phyloP scores from a whole-genome alignment of 1,140 invertebrate genomes.

The Mycetomoellerius zeteki region DNA sequence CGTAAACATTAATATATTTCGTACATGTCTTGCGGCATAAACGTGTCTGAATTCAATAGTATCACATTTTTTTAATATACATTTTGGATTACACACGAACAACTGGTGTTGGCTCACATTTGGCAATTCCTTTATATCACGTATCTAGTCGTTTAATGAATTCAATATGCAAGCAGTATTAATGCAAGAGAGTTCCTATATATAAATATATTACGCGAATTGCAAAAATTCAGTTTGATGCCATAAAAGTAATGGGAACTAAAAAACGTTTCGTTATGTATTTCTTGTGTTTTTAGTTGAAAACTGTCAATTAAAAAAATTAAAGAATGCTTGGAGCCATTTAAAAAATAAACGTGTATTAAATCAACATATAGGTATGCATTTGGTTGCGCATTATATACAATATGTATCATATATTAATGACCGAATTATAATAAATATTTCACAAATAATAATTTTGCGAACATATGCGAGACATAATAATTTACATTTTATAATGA shows the following conservation, averaged over 20 bases:
- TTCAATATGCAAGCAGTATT: too few species aligned
- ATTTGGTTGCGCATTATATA: not conserved
- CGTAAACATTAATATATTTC: not conserved
- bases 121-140: too few species aligned
- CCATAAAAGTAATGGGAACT: not conserved
- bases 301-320: not conserved
- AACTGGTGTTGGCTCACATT: too few species aligned
- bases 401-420: not conserved
- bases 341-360: too few species aligned
- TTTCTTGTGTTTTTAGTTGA: not conserved
- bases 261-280: not conserved
- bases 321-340: too few species aligned
- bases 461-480: not conserved
- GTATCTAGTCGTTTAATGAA: too few species aligned
- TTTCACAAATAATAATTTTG: not conserved
- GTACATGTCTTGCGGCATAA: not conserved
- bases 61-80: too few species aligned
- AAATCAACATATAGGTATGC: too few species aligned
- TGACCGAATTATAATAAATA: not conserved
- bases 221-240: not conserved
- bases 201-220: not conserved
- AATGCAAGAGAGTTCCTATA: not conserved
- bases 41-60: not conserved
- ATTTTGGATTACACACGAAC: too few species aligned
- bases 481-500: constrained; percentile 3